Evolutionary conservation across 2,888 invertebrate genomes (phyloP).

Genomic region (Drosophila incognita): DNA sequence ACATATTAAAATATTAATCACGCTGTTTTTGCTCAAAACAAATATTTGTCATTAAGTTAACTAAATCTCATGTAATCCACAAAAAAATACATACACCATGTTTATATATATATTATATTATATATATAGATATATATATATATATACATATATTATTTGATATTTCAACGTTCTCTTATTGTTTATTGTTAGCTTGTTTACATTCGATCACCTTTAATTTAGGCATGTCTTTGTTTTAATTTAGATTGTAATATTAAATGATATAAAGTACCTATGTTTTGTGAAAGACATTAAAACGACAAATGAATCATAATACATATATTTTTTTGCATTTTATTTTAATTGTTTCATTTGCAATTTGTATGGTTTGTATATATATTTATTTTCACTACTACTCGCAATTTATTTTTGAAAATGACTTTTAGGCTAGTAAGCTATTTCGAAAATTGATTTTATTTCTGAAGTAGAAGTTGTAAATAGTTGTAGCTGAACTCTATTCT

Average conservation of each 20-base stretch:
- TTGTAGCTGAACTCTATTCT: neutral
- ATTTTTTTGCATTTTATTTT: conserved; percentile 23
- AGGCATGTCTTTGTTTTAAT: conserved; percentile 41
- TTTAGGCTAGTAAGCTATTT: neutral
- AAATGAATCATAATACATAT: conserved; percentile 25
- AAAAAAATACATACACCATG: conserved; percentile 2
- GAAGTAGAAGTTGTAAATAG: neutral
- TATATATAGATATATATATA: conserved; percentile 8
- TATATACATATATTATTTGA: neutral
- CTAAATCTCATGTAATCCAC: conserved; percentile 12
- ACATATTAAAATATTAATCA: neutral
- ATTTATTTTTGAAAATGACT: neutral
- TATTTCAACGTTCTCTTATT: conserved; percentile 6
- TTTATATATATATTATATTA: neutral
- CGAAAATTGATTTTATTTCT: neutral
- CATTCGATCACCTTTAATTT: conserved; percentile 23
- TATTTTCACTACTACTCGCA: conserved; percentile 2
- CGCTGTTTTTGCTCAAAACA: neutral
- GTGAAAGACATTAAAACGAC: conserved; percentile 38
- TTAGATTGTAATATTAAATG: conserved; percentile 27
- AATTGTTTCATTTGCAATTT: conserved; percentile 33
- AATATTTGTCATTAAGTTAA: conserved; percentile 18
- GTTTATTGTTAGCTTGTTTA: conserved; percentile 7
- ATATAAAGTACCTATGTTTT: conserved; percentile 28
- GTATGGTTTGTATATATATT: conserved; percentile 56